A percentile compares a stretch with the other conserved stretches of the same genome.
phyloP scores from a whole-genome alignment of 1,140 invertebrate species.

The Samia ricini region DNA sequence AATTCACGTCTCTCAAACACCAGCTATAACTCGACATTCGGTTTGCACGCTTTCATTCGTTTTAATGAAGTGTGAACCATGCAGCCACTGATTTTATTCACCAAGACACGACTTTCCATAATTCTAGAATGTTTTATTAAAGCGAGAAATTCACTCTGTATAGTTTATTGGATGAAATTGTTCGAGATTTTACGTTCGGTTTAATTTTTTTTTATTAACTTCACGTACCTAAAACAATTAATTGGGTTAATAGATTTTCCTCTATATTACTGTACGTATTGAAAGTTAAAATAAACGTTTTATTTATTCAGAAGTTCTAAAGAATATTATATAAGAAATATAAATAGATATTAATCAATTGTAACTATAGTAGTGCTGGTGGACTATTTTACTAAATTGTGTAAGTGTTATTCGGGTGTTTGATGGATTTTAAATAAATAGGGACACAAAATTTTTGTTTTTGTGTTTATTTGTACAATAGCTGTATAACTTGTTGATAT shows the following conservation, averaged over 20 bases:
- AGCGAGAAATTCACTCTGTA: neutral
- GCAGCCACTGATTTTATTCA: conserved; percentile 40
- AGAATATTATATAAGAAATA: too few relatives aligned
- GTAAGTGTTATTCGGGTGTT: too few relatives aligned
- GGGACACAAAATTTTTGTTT: too few relatives aligned
- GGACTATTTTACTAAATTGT: too few relatives aligned
- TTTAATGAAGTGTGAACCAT: conserved; percentile 34
- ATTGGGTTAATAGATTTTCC: neutral
- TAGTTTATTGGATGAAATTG: neutral
- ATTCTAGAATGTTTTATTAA: neutral
- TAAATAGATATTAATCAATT: too few relatives aligned
- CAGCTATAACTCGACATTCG: conserved; percentile 23
- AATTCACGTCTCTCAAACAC: conserved; percentile 11
- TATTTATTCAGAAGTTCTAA: too few relatives aligned
- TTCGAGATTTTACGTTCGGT: neutral
- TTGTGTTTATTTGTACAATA: too few relatives aligned
- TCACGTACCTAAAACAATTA: neutral
- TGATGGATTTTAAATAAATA: too few relatives aligned
- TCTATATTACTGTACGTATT: neutral
- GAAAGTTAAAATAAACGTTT: neutral
- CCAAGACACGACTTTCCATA: conserved; percentile 22
- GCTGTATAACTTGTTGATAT: too few relatives aligned
- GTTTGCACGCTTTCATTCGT: conserved; percentile 41
- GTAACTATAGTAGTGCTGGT: too few relatives aligned
- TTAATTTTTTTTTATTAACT: neutral